Conservation (phyloP, 2,888 invertebrate genomes). For the Cistogaster globosa region DNA sequence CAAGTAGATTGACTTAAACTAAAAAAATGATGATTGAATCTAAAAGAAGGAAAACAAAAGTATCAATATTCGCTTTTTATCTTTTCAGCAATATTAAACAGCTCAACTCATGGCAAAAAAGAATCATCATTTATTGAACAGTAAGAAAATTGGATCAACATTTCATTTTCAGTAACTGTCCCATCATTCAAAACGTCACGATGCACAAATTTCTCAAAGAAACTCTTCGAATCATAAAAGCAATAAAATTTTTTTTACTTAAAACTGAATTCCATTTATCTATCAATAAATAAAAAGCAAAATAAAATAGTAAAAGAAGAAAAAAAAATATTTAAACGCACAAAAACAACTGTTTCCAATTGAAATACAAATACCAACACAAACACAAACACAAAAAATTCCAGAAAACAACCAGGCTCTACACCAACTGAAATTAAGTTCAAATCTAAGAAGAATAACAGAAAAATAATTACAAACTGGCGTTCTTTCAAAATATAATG, state of each 20-base stretch:
- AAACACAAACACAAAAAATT: conserved; percentile 37
- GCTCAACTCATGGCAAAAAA: neutral
- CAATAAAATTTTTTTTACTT: conserved; percentile 68
- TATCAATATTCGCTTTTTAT: too few relatives aligned
- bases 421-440: conserved; percentile 9
- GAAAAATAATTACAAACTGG: conserved; percentile 63
- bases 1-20: too few relatives aligned
- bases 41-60: too few relatives aligned
- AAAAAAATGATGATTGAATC: too few relatives aligned
- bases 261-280: conserved; percentile 44
- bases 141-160: too few relatives aligned
- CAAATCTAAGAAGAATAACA: neutral
- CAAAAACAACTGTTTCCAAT: neutral
- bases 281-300: conserved; percentile 50
- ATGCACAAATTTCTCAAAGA: conserved; percentile 8
- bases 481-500: conserved; percentile 78
- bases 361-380: neutral
- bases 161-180: neutral
- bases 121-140: too few relatives aligned
- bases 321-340: neutral
- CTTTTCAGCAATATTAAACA: conserved; percentile 49
- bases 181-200: conserved; percentile 1
- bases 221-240: conserved; percentile 48
- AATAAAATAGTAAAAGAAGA: neutral
- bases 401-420: neutral